Evolutionary conservation across 2,113 vertebrate genomes (phyloP).

Genomic region (Aldabrachelys gigantea): DNA sequence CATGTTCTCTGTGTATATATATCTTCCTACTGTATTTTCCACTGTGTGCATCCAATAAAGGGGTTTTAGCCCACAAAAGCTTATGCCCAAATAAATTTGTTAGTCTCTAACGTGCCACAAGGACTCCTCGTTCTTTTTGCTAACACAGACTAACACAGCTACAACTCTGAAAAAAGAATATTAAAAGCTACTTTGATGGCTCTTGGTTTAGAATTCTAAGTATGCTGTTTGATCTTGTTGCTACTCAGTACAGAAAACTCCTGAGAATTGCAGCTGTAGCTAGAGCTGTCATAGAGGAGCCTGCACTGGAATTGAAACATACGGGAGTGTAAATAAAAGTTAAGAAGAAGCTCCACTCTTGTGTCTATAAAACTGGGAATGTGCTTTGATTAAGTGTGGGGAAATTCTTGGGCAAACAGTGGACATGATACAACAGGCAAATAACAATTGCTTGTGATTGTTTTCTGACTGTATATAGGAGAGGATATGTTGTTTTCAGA

Average conservation of each 20-base stretch:
- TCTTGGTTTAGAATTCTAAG: neutral
- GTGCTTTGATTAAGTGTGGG: neutral
- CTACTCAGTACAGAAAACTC: neutral
- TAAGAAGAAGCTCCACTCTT: rapidly evolving
- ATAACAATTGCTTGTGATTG: neutral
- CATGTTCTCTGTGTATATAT: too few relatives aligned
- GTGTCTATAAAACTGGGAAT: neutral
- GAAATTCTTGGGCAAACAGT: neutral
- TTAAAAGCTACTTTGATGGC: neutral
- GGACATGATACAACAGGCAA: neutral
- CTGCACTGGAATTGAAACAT: neutral
- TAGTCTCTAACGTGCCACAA: too few relatives aligned
- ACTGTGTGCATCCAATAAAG: too few relatives aligned
- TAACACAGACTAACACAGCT: too few relatives aligned
- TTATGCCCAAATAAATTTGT: too few relatives aligned
- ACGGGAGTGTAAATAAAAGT: neutral
- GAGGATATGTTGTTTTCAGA: neutral
- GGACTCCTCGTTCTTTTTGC: too few relatives aligned
- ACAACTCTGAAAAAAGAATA: too few relatives aligned
- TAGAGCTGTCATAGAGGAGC: neutral
- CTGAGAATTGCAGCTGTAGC: neutral
- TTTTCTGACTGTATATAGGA: neutral
- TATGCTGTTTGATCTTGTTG: neutral
- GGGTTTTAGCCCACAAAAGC: too few relatives aligned
- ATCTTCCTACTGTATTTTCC: too few relatives aligned